Conservation (phyloP, 2,797 vertebrate genomes). For the Antrozous pallidus region DNA sequence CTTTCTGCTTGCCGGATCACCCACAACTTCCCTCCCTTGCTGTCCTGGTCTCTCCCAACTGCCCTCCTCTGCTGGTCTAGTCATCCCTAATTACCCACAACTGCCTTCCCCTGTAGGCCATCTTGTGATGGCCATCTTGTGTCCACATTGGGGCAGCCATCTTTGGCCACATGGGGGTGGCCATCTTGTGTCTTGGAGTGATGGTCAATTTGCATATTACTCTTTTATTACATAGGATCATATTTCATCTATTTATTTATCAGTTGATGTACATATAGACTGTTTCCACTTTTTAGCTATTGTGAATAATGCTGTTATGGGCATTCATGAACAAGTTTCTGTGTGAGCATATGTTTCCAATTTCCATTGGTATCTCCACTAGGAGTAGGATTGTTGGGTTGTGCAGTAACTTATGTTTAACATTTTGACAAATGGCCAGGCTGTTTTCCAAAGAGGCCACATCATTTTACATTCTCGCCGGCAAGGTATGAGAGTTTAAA, state of each 20-base stretch:
- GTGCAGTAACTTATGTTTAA: conserved; percentile 37
- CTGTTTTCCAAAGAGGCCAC: not conserved
- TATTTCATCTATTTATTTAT: not conserved
- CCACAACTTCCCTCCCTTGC: too few relatives aligned
- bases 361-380: conserved; percentile 4
- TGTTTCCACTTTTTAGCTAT: not conserved
- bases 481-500: not conserved
- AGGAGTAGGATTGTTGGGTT: not conserved
- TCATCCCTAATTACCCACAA: too few relatives aligned
- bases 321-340: not conserved
- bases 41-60: too few relatives aligned
- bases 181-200: too few relatives aligned
- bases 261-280: not conserved
- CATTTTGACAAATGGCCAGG: not conserved
- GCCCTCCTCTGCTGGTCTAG: too few relatives aligned
- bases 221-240: too few relatives aligned
- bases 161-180: too few relatives aligned
- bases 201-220: too few relatives aligned
- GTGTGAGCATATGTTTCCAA: not conserved
- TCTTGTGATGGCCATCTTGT: too few relatives aligned
- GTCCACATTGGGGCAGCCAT: too few relatives aligned
- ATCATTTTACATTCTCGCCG: not conserved
- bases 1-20: too few relatives aligned
- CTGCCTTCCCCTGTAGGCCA: too few relatives aligned
- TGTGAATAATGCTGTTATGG: not conserved